Conservation (phyloP, 2,888 invertebrate genomes). For the Apotomis capreana region DNA sequence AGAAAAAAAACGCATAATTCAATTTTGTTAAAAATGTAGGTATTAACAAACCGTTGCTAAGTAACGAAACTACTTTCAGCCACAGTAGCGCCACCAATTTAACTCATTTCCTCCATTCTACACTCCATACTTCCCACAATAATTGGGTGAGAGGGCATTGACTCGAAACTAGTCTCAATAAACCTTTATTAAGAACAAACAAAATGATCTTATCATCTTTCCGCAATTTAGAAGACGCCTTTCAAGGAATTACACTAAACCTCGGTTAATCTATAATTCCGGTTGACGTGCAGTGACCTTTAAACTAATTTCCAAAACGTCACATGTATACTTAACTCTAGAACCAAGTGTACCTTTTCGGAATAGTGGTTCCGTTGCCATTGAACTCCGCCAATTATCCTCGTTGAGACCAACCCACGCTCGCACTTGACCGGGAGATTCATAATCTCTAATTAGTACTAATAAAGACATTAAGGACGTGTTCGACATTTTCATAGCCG, state of each 20-base stretch:
- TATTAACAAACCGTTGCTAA: too few relatives aligned
- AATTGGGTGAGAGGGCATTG: too few relatives aligned
- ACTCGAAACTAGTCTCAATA: too few relatives aligned
- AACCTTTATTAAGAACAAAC: neutral
- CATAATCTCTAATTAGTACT: constrained; percentile 8
- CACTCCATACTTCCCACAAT: too few relatives aligned
- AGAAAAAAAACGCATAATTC: too few relatives aligned
- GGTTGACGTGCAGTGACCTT: neutral
- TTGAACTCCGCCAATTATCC: constrained; percentile 55
- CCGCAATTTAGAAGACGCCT: neutral
- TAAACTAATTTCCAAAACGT: neutral
- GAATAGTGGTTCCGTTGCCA: constrained; percentile 48
- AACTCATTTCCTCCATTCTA: too few relatives aligned
- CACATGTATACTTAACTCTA: neutral
- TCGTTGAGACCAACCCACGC: constrained; percentile 45
- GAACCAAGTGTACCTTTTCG: constrained; percentile 22
- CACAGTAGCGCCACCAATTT: too few relatives aligned
- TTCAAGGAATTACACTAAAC: neutral
- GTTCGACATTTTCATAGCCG: neutral
- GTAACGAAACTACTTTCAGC: too few relatives aligned
- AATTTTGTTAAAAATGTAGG: too few relatives aligned
- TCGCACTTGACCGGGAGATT: constrained; percentile 17
- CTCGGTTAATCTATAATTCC: constrained; percentile 1
- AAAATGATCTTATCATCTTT: neutral
- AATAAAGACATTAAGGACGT: constrained; percentile 8